A percentile compares a stretch with the other conserved stretches of the same genome.
phyloP scores from a whole-genome alignment of 2,797 vertebrate genomes.

The Petrocephalus schoutedeni region DNA sequence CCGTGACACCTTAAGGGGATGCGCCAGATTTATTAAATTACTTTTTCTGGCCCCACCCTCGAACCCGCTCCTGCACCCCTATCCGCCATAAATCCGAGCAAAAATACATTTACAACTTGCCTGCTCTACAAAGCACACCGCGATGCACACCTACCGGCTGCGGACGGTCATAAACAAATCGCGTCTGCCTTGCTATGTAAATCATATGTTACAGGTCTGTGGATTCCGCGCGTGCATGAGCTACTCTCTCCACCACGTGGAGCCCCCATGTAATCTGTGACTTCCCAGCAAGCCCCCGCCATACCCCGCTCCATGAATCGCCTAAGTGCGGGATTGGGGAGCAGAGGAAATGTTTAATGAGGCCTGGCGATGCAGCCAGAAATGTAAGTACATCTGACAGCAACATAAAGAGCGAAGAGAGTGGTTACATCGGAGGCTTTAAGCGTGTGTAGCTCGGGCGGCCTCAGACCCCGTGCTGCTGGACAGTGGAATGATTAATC shows the following conservation, averaged over 20 bases:
- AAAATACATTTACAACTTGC: constrained; percentile 35
- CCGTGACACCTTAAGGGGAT: constrained; percentile 55
- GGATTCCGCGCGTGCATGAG: not conserved
- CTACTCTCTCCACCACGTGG: not conserved
- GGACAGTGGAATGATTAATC: not conserved
- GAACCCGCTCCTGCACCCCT: constrained; percentile 13
- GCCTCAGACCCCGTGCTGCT: not conserved
- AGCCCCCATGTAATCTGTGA: not conserved
- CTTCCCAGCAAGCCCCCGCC: not conserved
- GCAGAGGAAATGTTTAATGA: not conserved
- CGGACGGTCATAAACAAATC: not conserved
- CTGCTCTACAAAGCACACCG: constrained; percentile 35
- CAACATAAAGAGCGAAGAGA: not conserved
- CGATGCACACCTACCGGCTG: constrained; percentile 39
- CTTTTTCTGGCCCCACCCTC: constrained; percentile 41
- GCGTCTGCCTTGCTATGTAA: not conserved
- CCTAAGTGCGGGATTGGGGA: not conserved
- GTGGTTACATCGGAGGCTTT: not conserved
- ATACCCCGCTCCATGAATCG: not conserved
- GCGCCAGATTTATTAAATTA: constrained; percentile 53
- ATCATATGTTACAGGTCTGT: not conserved
- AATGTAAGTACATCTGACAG: not conserved
- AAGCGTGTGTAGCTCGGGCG: not conserved
- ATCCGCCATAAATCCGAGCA: constrained; percentile 8
- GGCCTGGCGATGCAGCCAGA: not conserved